Base-by-base conservation (phyloP, 2,797 vertebrate genomes). In the Channallabes apus region DNA sequence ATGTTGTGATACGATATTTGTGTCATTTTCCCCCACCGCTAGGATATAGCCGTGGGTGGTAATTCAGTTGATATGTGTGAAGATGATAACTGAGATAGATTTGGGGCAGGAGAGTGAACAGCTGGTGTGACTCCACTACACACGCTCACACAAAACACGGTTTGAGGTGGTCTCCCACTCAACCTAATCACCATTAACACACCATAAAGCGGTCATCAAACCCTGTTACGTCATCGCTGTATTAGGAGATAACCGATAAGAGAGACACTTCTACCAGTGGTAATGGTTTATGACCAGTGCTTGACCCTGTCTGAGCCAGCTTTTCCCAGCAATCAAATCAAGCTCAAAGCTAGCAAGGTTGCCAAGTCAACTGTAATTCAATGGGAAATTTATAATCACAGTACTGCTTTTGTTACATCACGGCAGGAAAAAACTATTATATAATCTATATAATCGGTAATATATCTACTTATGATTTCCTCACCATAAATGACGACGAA, bases 141-240 rank as follows among this genome's bases (percentile, higher is more conserved):
- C 64, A 46, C 8, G 4, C 59, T 29, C 68, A 71, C 56, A 73
- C 14, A 12, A 72, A 80, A 61, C 27, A 67, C 20, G 77, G 67
- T 80, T 73, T 80, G 77, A 64, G 77, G 65, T 58, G 35, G 46
- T 72, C 72, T 80, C 22, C 65, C 46, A 83, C 82, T 64, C 65
- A 61, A 71, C 77, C 82, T 38, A 73, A 72, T 78, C 24, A 11
- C 82, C 32, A 65, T 61, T 56, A 72, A 27, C 6, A 76, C 38
- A 20, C 65, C 65, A 56, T 72, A 86, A 78, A 62, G 73, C 64
- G 78, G 80, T 3, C 20, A 80, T 85, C 56, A 64, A 35, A 22
- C 65, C 56, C 9, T 2, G 20, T 18, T 20, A 80, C 8, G 7
- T 73, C 67, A 79, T 38, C 12, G 8, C 18, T n/a, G 27, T 41